These are phyloP conservation scores for Centropyge bicolor DNA, from an alignment of 2,797 vertebrate genomes.

Conservation along the genomic window DNA sequence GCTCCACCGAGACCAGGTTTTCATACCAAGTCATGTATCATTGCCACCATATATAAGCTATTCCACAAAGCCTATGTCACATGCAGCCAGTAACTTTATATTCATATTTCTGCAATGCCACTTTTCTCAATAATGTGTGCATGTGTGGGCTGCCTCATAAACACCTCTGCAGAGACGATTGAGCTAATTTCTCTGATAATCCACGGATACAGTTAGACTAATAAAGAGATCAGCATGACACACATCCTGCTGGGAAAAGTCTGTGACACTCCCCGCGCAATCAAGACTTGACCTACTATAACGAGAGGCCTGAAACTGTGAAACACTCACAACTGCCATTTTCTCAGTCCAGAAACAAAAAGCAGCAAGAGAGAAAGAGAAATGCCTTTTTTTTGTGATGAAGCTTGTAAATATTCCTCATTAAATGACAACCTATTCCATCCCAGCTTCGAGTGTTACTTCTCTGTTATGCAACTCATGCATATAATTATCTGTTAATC, in stretches of 20 bases:
- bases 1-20: slow-evolving; percentile 18
- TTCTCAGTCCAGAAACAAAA: slow-evolving; percentile 7
- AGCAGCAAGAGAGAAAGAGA: neutral
- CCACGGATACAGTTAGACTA: slow-evolving; percentile 63
- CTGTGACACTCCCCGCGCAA: slow-evolving; percentile 36
- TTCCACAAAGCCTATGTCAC: neutral
- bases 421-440: slow-evolving; percentile 26
- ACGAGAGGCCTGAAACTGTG: slow-evolving; percentile 43
- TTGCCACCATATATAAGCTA: neutral
- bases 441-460: slow-evolving; percentile 23
- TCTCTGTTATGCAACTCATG: slow-evolving; percentile 55
- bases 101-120: slow-evolving; percentile 5
- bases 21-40: slow-evolving; percentile 7
- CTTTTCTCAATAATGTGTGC: slow-evolving; percentile 15
- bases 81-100: neutral
- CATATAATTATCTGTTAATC: slow-evolving; percentile 69
- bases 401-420: slow-evolving; percentile 21
- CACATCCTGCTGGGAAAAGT: slow-evolving; percentile 54
- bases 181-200: slow-evolving; percentile 68
- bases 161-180: slow-evolving; percentile 71
- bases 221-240: slow-evolving; percentile 79
- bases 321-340: slow-evolving; percentile 10
- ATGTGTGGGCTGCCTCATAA: slow-evolving; percentile 70
- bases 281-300: slow-evolving; percentile 49
- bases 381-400: neutral